Percentiles rank a stretch among this genome's conserved stretches.
Evolutionary conservation across 64 coral and sea anemone species (phyloP).

Genomic region (Montipora cactus): DNA sequence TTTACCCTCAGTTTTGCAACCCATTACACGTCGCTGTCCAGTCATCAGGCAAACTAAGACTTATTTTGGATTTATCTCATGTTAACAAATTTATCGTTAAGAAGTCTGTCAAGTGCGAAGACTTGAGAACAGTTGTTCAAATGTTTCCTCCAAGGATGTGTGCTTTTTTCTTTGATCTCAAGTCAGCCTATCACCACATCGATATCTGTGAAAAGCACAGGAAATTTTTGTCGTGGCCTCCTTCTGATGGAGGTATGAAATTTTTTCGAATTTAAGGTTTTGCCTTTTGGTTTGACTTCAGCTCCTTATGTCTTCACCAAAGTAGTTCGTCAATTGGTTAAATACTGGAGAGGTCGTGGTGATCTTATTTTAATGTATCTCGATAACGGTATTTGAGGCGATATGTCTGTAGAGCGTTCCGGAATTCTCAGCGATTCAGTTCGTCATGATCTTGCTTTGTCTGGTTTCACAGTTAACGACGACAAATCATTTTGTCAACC

Average conservation of each 20-base stretch:
- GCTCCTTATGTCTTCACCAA: no score
- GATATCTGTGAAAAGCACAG: conserved; percentile 25
- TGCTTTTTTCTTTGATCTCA: no score
- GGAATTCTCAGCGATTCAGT: not conserved
- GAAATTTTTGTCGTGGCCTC: not conserved
- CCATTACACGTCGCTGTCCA: conserved; percentile 74
- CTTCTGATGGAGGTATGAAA: not conserved
- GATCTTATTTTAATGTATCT: not conserved
- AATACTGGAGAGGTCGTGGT: not conserved
- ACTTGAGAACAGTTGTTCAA: conserved; percentile 41
- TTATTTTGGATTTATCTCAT: conserved; percentile 38
- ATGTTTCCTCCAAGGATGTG: not conserved
- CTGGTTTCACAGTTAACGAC: not conserved
- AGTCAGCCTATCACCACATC: conserved; percentile 29
- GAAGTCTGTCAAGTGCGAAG: conserved; percentile 65
- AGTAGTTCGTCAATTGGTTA: no score
- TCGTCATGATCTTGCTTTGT: not conserved
- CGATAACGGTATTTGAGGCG: not conserved
- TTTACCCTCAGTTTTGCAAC: conserved; percentile 50
- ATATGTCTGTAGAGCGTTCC: no score
- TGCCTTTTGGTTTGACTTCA: no score
- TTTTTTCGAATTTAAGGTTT: no score
- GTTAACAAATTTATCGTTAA: conserved; percentile 52
- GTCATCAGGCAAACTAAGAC: conserved; percentile 48
- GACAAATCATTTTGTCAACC: not conserved